Evolutionary conservation across 2,797 vertebrate species (phyloP), one percentile per base, ranked within the genome.

Genomic region (Pseudomugil tenellus): DNA sequence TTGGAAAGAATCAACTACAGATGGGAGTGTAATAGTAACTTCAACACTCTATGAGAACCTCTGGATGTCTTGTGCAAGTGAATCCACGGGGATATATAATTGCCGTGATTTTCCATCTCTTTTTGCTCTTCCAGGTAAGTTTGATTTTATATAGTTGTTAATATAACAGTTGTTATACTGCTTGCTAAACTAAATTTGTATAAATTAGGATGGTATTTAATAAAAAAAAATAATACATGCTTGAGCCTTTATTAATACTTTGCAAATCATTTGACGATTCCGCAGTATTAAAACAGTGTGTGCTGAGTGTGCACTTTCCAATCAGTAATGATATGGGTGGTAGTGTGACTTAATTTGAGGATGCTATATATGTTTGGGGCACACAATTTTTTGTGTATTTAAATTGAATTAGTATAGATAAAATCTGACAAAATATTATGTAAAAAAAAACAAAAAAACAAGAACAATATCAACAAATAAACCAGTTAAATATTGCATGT

Each of bases 11-110:
- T 97, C 96, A 51, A 91, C 94, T 3, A 80, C 92, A 37, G 93
- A 96, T 0, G 96, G 95, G 49, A 96, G 89, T 6, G 95, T 96
- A 11, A 97, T 98, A 78, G 90, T 92, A 70, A 96, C 96, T 43
- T 96, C 95, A 55, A 93, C 94, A 49, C 79, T 98, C 85, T 98
- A 94, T 69, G 96, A 96, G 85, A 97, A 97, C 86, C 94, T 98
- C 19, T 98, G 96, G 96, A 94, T 94, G 87, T 96, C 95, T 70
- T 97, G 96, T 82, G 96, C 96, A 1, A 95, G 93, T 25, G 96
- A 98, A 74, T 96, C 96, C 35, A 85, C 95, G 0, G 96, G 96
- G 16, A 86, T 93, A 59, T 95, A 92, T 71, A 95, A 95, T 92
- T 98, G 96, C 80, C 80, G 94, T 16, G 92, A 96, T 11, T 98